Evolutionary conservation across 2,888 invertebrate species (phyloP), one percentile per base, ranked within the genome.

Genomic region (Seira sanloemensis): DNA sequence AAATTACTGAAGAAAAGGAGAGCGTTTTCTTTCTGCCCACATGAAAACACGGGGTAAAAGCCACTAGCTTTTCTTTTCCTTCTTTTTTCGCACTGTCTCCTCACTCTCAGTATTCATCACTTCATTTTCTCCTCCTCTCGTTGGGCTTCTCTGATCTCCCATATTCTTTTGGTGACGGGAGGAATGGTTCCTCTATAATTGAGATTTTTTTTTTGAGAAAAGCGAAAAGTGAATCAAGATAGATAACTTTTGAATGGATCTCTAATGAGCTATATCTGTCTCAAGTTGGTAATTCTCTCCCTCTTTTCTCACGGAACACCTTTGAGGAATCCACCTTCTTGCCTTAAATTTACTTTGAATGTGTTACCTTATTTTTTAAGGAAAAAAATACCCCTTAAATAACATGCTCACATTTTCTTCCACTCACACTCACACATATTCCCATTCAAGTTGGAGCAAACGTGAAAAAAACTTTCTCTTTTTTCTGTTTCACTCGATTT

Each of bases 171-270:
- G 68, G 54, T 69, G 37, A 71, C 27, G 66, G 68, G 21, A 18
- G 18, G 80, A 86, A 86, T 86, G 80, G 80, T 66, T 87, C 83
- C 75, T 62, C 85, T 84, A 87, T 85, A 86, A 86, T 85, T 86
- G 87, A 81, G 86, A 87, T n/a, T n/a, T n/a, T n/a, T 50, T 50
- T 50, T 50, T 50, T 12, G n/a, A 65, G 71, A 75, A 78, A 69
- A 81, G 84, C 68, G 50, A 77, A 74, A 74, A 78, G 78, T 85
- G 86, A 87, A 87, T 87, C 83, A 86, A 88, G 85, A 86, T 86
- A 86, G 86, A 88, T 87, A 86, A 87, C 87, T 86, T 86, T 86
- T 87, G 88, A 88, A 88, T 88, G 85, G 87, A 87, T 86, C 86
- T 86, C 87, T 88, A 88, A 88, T 88, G 88, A 88, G 87, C 87